Evolutionary conservation across 1,140 invertebrate genomes (phyloP).

Genomic region (Leptinotarsa defecta): DNA sequence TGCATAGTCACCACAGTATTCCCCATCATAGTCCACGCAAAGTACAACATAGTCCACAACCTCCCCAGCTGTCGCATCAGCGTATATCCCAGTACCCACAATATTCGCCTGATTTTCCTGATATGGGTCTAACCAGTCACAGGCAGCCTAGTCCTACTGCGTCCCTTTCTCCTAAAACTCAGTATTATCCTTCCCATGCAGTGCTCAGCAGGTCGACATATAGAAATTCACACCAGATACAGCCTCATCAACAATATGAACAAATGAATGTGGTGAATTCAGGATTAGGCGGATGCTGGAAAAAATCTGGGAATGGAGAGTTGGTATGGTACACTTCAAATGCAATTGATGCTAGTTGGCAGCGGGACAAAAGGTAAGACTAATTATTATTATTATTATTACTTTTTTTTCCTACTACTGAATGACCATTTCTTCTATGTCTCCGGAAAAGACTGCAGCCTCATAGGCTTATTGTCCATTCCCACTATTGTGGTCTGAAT

Average conservation of each 20-base stretch:
- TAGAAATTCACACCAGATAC: conserved; percentile 49
- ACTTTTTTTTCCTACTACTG: too few relatives aligned
- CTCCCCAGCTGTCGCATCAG: conserved; percentile 29
- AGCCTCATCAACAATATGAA: conserved; percentile 56
- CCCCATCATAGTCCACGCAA: conserved; percentile 7
- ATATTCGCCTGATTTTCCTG: conserved; percentile 21
- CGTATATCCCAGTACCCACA: conserved; percentile 25
- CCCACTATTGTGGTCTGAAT: too few relatives aligned
- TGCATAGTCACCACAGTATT: conserved; percentile 30
- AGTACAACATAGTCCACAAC: conserved; percentile 32
- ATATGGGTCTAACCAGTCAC: conserved; percentile 22
- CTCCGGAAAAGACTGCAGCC: too few relatives aligned
- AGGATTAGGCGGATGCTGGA: conserved; percentile 54
- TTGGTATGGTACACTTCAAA: conserved; percentile 49
- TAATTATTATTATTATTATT: neutral
- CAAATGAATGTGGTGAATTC: conserved; percentile 46
- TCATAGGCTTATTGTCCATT: too few relatives aligned
- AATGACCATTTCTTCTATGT: too few relatives aligned
- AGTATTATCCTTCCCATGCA: conserved; percentile 38
- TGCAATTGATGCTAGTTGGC: conserved; percentile 45
- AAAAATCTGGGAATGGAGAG: conserved; percentile 51
- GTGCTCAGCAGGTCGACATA: conserved; percentile 36
- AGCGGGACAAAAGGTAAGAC: conserved; percentile 52
- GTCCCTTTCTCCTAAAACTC: conserved; percentile 30
- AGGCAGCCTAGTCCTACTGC: conserved; percentile 46